phyloP scores from a whole-genome alignment of 2,888 invertebrate species.

The Drosophila eohydei region DNA sequence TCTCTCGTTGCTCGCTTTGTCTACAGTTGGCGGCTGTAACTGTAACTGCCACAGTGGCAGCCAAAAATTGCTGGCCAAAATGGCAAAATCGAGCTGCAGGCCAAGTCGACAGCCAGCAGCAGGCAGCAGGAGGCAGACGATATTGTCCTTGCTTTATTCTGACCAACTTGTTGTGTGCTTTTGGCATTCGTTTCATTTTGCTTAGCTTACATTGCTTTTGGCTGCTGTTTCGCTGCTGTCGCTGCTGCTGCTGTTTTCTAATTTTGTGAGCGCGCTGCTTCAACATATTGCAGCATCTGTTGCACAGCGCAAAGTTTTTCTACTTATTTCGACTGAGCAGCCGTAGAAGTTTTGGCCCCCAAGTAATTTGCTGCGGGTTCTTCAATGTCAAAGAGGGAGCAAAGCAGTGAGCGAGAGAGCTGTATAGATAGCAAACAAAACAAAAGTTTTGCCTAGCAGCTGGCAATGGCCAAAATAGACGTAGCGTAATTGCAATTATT shows the following conservation, averaged over 20 bases:
- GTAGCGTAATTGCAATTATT: constrained; percentile 73
- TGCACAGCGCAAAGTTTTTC: constrained; percentile 65
- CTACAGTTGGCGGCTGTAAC: constrained; percentile 33
- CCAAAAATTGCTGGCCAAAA: constrained; percentile 45
- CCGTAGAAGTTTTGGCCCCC: constrained; percentile 53
- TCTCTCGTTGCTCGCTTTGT: background rate
- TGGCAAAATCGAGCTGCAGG: constrained; percentile 60
- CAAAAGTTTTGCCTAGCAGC: constrained; percentile 36
- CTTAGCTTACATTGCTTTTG: constrained; percentile 13
- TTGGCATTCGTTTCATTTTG: constrained; percentile 17
- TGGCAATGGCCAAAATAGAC: constrained; percentile 53
- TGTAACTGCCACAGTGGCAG: constrained; percentile 31
- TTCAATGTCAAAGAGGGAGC: background rate
- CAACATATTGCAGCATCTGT: constrained; percentile 77
- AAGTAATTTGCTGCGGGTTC: constrained; percentile 23
- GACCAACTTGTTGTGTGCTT: constrained; percentile 51
- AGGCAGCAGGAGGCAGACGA: background rate
- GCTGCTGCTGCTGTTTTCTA: constrained; percentile 49
- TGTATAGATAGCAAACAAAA: constrained; percentile 6
- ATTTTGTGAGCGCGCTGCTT: constrained; percentile 51
- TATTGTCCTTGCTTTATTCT: constrained; percentile 23
- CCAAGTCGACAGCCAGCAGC: constrained; percentile 1
- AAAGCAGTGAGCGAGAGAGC: background rate
- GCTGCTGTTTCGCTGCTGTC: constrained; percentile 34
- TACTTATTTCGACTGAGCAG: constrained; percentile 37